A percentile compares a stretch with the other conserved stretches of the same genome.
Conservation (phyloP, 2,888 invertebrate genomes). For the Ellobium chinense region DNA sequence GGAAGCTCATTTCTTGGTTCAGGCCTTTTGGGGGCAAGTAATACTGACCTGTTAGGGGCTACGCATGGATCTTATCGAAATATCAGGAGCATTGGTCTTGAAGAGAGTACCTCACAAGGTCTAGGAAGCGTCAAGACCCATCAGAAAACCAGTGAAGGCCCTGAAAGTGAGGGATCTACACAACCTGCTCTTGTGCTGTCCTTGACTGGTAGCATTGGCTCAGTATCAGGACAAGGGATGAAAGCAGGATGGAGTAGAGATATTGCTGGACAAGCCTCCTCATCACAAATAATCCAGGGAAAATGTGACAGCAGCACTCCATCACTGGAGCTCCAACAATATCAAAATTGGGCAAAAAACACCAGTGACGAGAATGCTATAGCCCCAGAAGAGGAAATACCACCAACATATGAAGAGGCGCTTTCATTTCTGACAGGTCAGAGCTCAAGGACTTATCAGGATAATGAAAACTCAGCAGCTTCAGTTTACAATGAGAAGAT, state of each 20-base stretch:
- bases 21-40: neutral
- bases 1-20: neutral
- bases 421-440: neutral
- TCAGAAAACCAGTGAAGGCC: neutral
- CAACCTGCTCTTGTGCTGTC: constrained; percentile 32
- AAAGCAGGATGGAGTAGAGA: constrained; percentile 15
- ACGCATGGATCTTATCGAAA: neutral
- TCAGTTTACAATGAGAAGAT: no score
- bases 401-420: neutral
- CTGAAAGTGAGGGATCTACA: neutral
- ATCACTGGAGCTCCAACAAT: neutral
- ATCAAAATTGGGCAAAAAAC: neutral
- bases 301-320: neutral
- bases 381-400: neutral
- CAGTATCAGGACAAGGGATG: constrained; percentile 36
- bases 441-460: no score
- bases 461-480: no score
- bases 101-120: neutral
- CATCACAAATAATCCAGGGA: neutral
- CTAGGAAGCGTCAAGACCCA: neutral
- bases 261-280: neutral
- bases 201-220: constrained; percentile 35
- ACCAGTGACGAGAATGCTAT: neutral
- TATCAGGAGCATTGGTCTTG: neutral
- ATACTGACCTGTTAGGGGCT: neutral